These are phyloP conservation scores for Diplosoma virens DNA, from an alignment of 23 tunicate genomes.

Conservation along the genomic window DNA sequence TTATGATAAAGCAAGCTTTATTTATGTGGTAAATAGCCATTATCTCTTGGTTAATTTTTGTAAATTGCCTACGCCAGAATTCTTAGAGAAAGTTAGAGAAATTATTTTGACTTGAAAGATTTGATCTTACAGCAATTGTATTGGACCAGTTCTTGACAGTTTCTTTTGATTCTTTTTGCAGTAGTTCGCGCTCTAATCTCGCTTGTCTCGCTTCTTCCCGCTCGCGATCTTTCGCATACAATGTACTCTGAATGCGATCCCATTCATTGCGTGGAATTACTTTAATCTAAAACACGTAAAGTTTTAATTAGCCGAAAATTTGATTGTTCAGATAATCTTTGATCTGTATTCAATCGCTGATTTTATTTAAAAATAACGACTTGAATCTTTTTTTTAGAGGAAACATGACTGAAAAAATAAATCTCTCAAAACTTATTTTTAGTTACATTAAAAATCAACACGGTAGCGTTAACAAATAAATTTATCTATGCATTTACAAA, in stretches of 20 bases:
- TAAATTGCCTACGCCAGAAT: too few relatives aligned
- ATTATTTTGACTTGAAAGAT: background rate
- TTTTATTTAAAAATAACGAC: too few relatives aligned
- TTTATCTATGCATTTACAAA: background rate
- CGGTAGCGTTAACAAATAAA: background rate
- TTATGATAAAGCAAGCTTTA: too few relatives aligned
- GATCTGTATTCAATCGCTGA: too few relatives aligned
- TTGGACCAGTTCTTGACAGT: slow-evolving; percentile 81
- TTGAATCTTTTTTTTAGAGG: too few relatives aligned
- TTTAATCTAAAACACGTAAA: slow-evolving; percentile 61
- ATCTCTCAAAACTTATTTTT: background rate
- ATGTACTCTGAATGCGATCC: slow-evolving; percentile 65
- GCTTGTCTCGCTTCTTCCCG: slow-evolving; percentile 29
- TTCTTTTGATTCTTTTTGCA: slow-evolving; percentile 62
- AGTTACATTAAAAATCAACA: background rate
- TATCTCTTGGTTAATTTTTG: too few relatives aligned
- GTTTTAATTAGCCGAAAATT: too few relatives aligned
- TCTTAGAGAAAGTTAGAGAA: too few relatives aligned
- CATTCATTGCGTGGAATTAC: slow-evolving; percentile 77
- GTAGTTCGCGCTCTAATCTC: slow-evolving; percentile 38
- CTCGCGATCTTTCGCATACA: slow-evolving; percentile 53
- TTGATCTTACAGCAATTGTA: slow-evolving; percentile 69
- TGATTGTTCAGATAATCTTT: too few relatives aligned
- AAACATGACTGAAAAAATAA: background rate
- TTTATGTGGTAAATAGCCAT: too few relatives aligned